Percentiles rank a stretch among this genome's conserved stretches.
Evolutionary conservation across 1,140 invertebrate genomes (phyloP).

Genomic region (Drusus annulatus): DNA sequence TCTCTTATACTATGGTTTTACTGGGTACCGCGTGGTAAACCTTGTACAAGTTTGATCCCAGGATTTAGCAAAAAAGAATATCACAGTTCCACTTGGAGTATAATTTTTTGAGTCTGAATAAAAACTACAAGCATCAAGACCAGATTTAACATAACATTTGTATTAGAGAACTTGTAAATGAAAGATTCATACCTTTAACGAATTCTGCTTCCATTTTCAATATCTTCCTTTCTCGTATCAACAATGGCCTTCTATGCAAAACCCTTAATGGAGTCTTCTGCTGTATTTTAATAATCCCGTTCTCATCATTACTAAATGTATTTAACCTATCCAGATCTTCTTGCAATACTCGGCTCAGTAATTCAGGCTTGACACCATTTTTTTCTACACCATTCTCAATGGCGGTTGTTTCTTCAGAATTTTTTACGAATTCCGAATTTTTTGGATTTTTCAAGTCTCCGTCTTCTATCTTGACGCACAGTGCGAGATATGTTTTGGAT

Average conservation of each 20-base stretch:
- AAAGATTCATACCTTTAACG: constrained; percentile 63
- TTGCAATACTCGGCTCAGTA: constrained; percentile 63
- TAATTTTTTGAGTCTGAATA: too few species aligned
- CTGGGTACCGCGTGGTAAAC: too few species aligned
- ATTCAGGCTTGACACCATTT: background rate
- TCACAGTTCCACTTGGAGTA: too few species aligned
- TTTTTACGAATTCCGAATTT: background rate
- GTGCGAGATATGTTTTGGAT: constrained; percentile 86
- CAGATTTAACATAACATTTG: too few species aligned
- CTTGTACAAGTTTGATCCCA: too few species aligned
- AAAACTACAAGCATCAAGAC: too few species aligned
- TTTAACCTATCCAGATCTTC: constrained; percentile 73
- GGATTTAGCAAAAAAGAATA: too few species aligned
- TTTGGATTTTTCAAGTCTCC: background rate
- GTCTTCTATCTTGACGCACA: constrained; percentile 75
- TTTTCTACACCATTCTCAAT: background rate
- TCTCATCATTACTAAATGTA: constrained; percentile 64
- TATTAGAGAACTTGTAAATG: too few species aligned
- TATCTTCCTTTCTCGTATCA: constrained; percentile 76
- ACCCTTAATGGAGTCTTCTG: constrained; percentile 91
- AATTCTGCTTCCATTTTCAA: constrained; percentile 73
- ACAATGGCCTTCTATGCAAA: constrained; percentile 84
- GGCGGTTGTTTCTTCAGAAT: constrained; percentile 17
- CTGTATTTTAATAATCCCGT: constrained; percentile 69
- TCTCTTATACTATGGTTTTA: too few species aligned